Evolutionary conservation across 37 sponge, comb jelly and placozoan genomes (phyloP).

Genomic region (Amphimedon queenslandica): DNA sequence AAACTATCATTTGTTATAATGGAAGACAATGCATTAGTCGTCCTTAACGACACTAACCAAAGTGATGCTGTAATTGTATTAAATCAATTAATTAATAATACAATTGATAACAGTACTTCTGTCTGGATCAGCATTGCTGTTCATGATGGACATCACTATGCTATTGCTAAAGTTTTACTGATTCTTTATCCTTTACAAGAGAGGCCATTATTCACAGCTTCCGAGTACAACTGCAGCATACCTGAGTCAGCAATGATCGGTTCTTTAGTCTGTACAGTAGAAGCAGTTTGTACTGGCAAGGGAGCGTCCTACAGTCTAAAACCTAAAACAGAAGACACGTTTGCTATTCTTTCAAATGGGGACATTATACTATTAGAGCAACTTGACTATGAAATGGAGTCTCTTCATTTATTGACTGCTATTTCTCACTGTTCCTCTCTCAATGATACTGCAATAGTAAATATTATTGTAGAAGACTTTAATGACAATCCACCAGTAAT

Average conservation of each 20-base stretch:
- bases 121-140: background rate
- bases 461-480: background rate
- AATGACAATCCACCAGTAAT: slow-evolving; percentile 8
- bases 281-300: background rate
- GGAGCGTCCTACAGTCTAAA: too few species aligned
- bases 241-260: background rate
- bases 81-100: background rate
- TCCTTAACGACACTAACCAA: background rate
- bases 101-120: background rate
- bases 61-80: background rate
- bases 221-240: background rate
- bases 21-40: background rate
- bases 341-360: background rate
- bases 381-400: background rate
- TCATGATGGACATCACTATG: background rate
- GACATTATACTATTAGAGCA: background rate
- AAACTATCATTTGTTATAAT: background rate
- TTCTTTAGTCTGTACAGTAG: background rate
- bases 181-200: background rate
- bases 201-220: background rate
- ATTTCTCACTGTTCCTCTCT: too few species aligned
- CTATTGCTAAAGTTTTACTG: background rate
- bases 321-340: background rate
- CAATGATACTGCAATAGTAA: background rate
- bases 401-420: background rate